Evolutionary conservation across 2,797 vertebrate species (phyloP), one percentile per base, ranked within the genome.

Genomic region (Fratercula arctica): DNA sequence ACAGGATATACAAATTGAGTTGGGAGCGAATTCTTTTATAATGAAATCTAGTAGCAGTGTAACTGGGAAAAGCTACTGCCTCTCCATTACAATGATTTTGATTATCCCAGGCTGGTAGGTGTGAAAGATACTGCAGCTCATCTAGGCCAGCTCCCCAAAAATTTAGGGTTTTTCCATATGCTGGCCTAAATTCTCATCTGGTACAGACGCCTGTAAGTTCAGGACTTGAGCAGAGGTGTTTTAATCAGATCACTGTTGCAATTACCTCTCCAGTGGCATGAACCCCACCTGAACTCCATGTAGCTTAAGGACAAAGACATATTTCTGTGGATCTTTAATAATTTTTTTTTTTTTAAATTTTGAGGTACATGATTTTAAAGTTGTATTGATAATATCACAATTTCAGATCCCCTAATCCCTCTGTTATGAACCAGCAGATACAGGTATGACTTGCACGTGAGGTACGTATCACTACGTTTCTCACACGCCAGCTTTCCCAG

Each of bases 401-500:
- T 53, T 79, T 84, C 46, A 64, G n/a, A 45, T 54, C 23, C 25
- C 15, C 78, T 31, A 90, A 4, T 41, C 43, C 6, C 5, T 78
- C 16, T 41, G 13, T 61, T 43, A 18, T 4, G 39, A 54, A 14
- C 31, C 6, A 37, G 29, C 29, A 90, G 56, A 33, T 24, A 24
- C 4, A 69, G 16, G 3, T 46, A 13, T 18, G 24, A 10, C 0
- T 2, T 3, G 2, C 18, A 6, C 2, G 2, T 39, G 46, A 35
- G 11, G 24, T 67, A 16, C 3, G 4, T 9, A 43, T 24, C 18
- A 7, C 43, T 39, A 33, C 35, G 7, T 48, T 72, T 85, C 43
- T 84, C 31, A 31, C n/a, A 2, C 10, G 9, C 16, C 66, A 60
- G 13, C 31, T 35, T 4, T 75, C 35, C 11, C 21, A 31, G 24